phyloP scores from a whole-genome alignment of 2,888 invertebrate species.

The Drosophila buzzatii region DNA sequence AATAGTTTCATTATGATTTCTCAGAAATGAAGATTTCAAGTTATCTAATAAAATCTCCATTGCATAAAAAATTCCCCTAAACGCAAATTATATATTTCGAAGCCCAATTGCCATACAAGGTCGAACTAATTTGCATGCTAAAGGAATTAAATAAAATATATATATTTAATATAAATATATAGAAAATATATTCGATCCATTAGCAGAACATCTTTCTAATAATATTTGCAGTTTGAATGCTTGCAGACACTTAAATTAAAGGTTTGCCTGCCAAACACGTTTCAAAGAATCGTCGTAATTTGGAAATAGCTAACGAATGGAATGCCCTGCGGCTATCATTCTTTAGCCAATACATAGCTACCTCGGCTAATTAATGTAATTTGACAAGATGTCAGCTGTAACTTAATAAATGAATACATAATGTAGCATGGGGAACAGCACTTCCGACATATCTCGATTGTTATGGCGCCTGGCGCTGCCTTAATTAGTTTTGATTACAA shows the following conservation, averaged over 20 bases:
- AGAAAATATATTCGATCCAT: constrained; percentile 23
- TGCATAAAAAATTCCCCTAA: not conserved
- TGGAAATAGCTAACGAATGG: not conserved
- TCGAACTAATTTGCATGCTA: constrained; percentile 17
- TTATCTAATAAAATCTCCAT: not conserved
- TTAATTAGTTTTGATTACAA: constrained; percentile 8
- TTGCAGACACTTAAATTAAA: constrained; percentile 7
- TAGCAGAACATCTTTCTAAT: constrained; percentile 28
- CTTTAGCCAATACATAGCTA: not conserved
- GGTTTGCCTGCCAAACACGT: constrained; percentile 13
- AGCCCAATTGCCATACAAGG: not conserved
- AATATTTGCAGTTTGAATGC: constrained; percentile 4
- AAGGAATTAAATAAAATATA: not conserved
- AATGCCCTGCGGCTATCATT: not conserved
- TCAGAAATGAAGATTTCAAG: not conserved
- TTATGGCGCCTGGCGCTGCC: not conserved
- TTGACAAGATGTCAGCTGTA: not conserved
- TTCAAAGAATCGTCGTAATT: constrained; percentile 28
- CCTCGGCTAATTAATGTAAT: not conserved
- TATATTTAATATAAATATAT: not conserved
- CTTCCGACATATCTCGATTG: constrained; percentile 26
- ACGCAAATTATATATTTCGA: not conserved
- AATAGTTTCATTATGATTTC: not conserved
- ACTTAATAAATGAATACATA: not conserved
- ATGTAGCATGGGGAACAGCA: not conserved